Base-by-base conservation (phyloP, 2,113 vertebrate species). In the Apodemus sylvaticus region DNA sequence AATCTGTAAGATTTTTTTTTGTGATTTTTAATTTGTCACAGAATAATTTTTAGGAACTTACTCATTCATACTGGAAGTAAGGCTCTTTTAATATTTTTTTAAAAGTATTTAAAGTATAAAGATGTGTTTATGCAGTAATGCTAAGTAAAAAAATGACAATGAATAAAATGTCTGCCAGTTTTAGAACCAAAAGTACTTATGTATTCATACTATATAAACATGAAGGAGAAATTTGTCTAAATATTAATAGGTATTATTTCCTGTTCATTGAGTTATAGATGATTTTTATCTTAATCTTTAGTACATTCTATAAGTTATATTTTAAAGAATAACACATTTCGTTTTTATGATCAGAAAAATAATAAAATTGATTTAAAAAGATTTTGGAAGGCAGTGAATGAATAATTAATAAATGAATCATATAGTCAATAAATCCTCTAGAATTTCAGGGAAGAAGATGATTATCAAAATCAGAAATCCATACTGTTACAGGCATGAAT, bases 341-440 rank as follows among this genome's bases (percentile, higher is more conserved):
- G 66, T 79, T 94, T 82, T 96, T 94, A 91, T 89, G 60, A 81
- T 96, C 39, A 94, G 31, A 96, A 95, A 93, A 95, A 95, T 95
- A 89, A 95, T 96, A 96, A 94, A 96, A 92, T 76, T 94, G 68
- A 95, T 92, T 96, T 94, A 71, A 95, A 96, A 94, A 90, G 51
- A 82, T 89, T 24, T 81, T 81, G 34, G 78, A 97, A 94, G n/a
- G 81, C 26, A 88, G 74, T 92, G 71, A 86, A 96, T 93, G 93
- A 96, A 94, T 96, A 87, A 90, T 73, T 92, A 76, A 90, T 96
- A 86, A 85, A 76, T 45, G 83, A 93, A 74, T 91, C 71, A 85
- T 34, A 88, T 55, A 92, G 48, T 85, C 48, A 83, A 60, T 83
- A 96, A 96, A 94, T 95, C 26, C 17, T 93, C 76, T 71, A 89